Evolutionary conservation across 2,113 vertebrate genomes (phyloP).

Genomic region (Paradoxurus hermaphroditus): DNA sequence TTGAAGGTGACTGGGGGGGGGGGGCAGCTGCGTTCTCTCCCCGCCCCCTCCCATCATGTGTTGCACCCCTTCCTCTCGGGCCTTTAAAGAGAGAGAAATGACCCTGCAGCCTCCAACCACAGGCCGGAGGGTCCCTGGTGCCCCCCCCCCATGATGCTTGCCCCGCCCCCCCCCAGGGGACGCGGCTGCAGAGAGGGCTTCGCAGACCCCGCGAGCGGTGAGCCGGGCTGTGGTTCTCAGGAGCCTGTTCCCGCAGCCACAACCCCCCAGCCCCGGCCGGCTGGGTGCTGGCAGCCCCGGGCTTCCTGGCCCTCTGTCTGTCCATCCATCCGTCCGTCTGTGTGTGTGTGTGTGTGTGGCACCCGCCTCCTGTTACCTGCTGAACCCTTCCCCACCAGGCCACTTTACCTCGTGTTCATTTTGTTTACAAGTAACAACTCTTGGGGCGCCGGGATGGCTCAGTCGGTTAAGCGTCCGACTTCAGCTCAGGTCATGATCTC

Average conservation of each 20-base stretch:
- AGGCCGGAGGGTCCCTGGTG: not conserved
- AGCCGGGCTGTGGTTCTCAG: constrained; percentile 59
- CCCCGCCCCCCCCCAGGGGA: not conserved
- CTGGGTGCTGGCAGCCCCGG: not conserved
- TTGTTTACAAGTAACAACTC: not conserved
- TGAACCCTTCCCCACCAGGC: constrained; percentile 47
- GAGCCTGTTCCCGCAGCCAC: constrained; percentile 65
- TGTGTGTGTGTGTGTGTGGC: not conserved
- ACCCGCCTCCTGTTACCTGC: not conserved
- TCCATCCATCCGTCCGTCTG: not conserved
- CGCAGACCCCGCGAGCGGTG: constrained; percentile 29
- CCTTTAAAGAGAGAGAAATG: not conserved
- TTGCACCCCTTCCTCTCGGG: accelerated
- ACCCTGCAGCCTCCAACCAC: too few relatives aligned
- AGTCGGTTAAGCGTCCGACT: too few relatives aligned
- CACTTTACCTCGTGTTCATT: constrained; percentile 44
- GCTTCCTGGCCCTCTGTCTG: not conserved
- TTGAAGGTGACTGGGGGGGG: accelerated
- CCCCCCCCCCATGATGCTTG: constrained; percentile 41
- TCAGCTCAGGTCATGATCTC: too few relatives aligned
- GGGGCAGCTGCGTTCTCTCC: not conserved
- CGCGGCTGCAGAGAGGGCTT: constrained; percentile 30
- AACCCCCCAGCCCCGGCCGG: constrained; percentile 37
- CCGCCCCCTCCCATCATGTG: not conserved
- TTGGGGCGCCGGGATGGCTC: not conserved